These are phyloP conservation scores for Acrocephalus kingi DNA, from an alignment of 2,113 vertebrate genomes.

Conservation along the genomic window DNA sequence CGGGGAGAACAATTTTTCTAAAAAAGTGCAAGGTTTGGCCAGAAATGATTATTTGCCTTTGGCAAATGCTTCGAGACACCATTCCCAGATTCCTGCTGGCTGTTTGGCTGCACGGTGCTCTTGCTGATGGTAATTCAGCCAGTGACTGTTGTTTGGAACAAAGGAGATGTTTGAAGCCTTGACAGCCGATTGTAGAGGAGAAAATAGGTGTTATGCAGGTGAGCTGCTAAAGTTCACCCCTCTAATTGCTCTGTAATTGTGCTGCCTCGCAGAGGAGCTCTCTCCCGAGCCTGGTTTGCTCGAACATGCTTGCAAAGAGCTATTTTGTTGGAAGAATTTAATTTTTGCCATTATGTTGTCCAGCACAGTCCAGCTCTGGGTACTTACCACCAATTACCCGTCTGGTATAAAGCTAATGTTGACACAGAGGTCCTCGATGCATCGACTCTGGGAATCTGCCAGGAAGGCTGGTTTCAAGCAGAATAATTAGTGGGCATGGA, in stretches of 20 bases:
- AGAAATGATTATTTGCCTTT: background rate
- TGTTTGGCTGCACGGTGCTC: background rate
- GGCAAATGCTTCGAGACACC: background rate
- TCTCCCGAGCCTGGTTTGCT: background rate
- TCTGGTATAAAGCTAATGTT: constrained; percentile 65
- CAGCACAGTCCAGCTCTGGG: constrained; percentile 42
- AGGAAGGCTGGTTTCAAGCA: constrained; percentile 47
- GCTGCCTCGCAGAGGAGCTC: background rate
- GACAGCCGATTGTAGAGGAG: background rate
- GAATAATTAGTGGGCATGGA: constrained; percentile 58
- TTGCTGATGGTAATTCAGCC: background rate
- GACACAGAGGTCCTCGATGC: constrained; percentile 60
- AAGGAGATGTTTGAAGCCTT: background rate
- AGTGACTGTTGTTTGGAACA: background rate
- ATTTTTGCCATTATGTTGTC: constrained; percentile 62
- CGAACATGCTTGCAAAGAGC: background rate
- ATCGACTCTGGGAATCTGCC: constrained; percentile 58
- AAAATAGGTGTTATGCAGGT: constrained; percentile 37
- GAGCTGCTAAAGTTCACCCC: constrained; percentile 8
- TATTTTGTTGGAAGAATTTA: constrained; percentile 50
- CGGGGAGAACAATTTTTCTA: rapidly evolving
- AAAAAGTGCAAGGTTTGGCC: rapidly evolving
- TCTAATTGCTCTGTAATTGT: constrained; percentile 36
- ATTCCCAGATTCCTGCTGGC: background rate
- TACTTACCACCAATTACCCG: constrained; percentile 65